A percentile compares a stretch with the other conserved stretches of the same genome.
Evolutionary conservation across 2,888 invertebrate species (phyloP).

Genomic region (Bruchidius siliquastri): DNA sequence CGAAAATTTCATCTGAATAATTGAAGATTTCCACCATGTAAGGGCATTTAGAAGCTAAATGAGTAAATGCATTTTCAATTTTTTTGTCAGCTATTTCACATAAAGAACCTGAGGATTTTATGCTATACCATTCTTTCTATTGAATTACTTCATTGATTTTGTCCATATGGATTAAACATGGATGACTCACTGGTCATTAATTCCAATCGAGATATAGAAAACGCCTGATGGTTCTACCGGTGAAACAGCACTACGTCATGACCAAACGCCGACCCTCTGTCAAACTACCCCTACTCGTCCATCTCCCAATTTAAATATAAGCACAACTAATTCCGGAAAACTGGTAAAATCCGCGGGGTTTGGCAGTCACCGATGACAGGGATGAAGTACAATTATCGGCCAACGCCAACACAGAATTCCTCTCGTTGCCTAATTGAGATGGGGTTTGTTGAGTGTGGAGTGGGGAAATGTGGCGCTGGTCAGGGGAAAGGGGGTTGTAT

Average conservation of each 20-base stretch:
- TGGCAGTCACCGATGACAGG: background rate
- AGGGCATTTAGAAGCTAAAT: too few species aligned
- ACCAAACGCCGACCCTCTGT: background rate
- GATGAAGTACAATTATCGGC: background rate
- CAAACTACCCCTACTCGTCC: background rate
- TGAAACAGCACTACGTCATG: background rate
- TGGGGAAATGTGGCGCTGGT: background rate
- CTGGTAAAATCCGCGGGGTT: background rate
- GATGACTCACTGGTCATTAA: too few species aligned
- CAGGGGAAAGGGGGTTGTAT: background rate
- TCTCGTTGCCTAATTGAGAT: conserved; percentile 26
- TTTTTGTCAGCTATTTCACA: too few species aligned
- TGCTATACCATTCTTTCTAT: too few species aligned
- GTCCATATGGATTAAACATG: too few species aligned
- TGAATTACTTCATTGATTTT: too few species aligned
- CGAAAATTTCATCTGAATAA: too few species aligned
- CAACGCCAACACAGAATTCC: conserved; percentile 19
- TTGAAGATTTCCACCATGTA: too few species aligned
- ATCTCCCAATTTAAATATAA: background rate
- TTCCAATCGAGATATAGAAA: background rate
- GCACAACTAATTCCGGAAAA: background rate
- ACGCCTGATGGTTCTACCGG: background rate
- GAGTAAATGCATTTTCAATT: too few species aligned
- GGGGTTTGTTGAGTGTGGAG: conserved; percentile 9
- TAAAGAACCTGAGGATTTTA: too few species aligned